phyloP scores from a whole-genome alignment of 2,888 invertebrate genomes.

The Sclerodermus sp. region DNA sequence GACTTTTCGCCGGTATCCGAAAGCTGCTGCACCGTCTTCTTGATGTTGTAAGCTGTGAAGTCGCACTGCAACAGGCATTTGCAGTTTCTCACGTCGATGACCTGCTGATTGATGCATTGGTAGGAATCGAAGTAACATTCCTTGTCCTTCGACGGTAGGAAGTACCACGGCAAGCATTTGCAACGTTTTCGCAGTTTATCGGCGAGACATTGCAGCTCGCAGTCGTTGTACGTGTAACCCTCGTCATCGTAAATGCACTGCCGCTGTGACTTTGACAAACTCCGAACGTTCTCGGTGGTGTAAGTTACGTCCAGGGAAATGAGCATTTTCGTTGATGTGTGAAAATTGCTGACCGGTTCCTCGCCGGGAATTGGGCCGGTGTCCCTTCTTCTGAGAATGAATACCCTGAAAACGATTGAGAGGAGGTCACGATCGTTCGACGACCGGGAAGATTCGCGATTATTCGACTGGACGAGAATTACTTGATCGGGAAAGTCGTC shows the following conservation, averaged over 20 bases:
- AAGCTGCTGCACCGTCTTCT: conserved; percentile 62
- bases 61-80: conserved; percentile 74
- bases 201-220: conserved; percentile 21
- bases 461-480: neutral
- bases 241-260: conserved; percentile 75
- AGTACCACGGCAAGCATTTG: conserved; percentile 40
- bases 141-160: neutral
- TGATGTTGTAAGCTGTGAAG: conserved; percentile 75
- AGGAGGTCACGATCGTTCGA: neutral
- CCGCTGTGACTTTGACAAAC: conserved; percentile 64
- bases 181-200: conserved; percentile 21
- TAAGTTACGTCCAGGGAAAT: conserved; percentile 19
- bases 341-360: conserved; percentile 3
- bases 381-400: conserved; percentile 6
- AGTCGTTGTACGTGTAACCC: conserved; percentile 29
- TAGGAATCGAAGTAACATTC: conserved; percentile 31
- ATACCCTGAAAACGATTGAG: conserved; percentile 14
- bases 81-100: conserved; percentile 64
- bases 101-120: conserved; percentile 63
- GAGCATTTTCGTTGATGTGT: conserved; percentile 8
- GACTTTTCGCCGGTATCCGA: conserved; percentile 37
- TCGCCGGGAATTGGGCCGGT: conserved; percentile 7
- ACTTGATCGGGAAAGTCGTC: conserved; percentile 21
- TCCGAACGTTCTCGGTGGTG: conserved; percentile 12
- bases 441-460: neutral